These are phyloP conservation scores for Malurus cyaneus DNA, from an alignment of 2,113 vertebrate genomes.

Conservation along the genomic window DNA sequence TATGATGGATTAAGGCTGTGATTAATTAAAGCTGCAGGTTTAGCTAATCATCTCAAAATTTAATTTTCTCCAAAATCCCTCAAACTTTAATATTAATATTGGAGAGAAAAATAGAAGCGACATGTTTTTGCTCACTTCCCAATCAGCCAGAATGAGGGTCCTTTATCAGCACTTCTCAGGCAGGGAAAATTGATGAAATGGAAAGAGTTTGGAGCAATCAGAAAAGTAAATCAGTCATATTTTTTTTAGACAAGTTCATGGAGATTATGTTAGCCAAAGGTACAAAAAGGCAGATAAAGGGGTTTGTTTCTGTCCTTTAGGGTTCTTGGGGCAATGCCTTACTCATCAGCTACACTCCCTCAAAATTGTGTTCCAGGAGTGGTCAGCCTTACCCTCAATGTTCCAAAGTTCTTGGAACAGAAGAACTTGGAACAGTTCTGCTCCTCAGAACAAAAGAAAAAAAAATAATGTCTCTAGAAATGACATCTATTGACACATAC, in stretches of 20 bases:
- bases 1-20: neutral
- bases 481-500: neutral
- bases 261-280: neutral
- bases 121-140: neutral
- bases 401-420: neutral
- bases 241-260: neutral
- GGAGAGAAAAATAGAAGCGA: neutral
- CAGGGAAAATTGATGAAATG: neutral
- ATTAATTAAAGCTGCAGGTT: neutral
- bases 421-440: neutral
- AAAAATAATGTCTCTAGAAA: neutral
- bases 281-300: neutral
- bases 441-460: neutral
- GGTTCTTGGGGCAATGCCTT: neutral
- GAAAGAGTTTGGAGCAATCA: neutral
- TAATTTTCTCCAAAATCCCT: neutral
- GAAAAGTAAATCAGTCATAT: neutral
- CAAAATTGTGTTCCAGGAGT: neutral
- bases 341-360: neutral
- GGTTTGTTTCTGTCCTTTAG: neutral
- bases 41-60: slow-evolving; percentile 1
- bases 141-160: neutral
- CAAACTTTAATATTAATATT: neutral
- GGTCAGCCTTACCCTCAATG: neutral
- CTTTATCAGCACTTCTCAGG: neutral